Evolutionary conservation across 2,797 vertebrate species (phyloP), one percentile per base, ranked within the genome.

Genomic region (Pseudomugil tenellus): DNA sequence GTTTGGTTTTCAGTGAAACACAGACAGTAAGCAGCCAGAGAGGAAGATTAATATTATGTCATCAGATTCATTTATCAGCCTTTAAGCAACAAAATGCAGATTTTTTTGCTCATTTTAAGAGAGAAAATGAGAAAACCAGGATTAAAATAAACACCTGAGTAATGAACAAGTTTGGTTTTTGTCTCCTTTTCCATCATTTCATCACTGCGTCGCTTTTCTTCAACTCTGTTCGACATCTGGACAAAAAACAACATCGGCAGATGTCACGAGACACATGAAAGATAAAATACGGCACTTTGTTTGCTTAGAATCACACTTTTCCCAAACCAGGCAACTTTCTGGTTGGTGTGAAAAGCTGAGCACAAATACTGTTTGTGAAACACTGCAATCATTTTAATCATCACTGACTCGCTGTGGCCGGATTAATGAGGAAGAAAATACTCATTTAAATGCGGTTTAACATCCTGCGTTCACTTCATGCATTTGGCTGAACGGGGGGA

Each of bases 401-500:
- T 19, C 43, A 21, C n/a, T 11, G 43, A 21, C 43, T 9, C 43
- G 14, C 37, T 39, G 14, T 17, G 39, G 39, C 19, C n/a, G 41
- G 41, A 2, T 9, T 10, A n/a, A 6, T n/a, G 10, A 9, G 17
- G 41, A 41, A 10, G 17, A n/a, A 43, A 43, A 43, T 43, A 43
- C 17, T n/a, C n/a, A 8, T 6, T 32, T n/a, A 52, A 52, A 32
- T n/a, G 9, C 13, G 39, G 69, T 21, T 61, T n/a, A 26, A 25
- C 39, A 54, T 12, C 19, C 25, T 57, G 55, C 29, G 2, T 39
- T n/a, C n/a, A n/a, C 41, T 60, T 25, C 21, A 49, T 51, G 81
- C 76, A 35, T 72, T 86, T 88, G 84, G 84, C 84, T 58, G 64
- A 84, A 77, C 57, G 41, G 11, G 60, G n/a, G n/a, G n/a, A n/a